Conservation (phyloP, 2,797 vertebrate species). For the Psittacula echo region DNA sequence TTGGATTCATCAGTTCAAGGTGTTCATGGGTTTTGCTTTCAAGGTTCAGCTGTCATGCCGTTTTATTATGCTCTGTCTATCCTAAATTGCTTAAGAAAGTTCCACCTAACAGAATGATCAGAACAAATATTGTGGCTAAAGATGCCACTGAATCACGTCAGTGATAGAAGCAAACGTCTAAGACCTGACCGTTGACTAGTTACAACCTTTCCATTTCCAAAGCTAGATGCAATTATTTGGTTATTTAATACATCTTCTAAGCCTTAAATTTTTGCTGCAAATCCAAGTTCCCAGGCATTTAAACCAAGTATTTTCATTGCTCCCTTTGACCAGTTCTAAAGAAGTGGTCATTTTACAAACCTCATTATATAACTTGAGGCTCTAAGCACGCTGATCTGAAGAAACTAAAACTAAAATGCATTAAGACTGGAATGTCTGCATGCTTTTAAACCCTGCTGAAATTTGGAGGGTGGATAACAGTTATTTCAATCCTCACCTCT, state of each 20-base stretch:
- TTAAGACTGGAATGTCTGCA: not conserved
- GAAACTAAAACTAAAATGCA: not conserved
- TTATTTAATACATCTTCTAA: not conserved
- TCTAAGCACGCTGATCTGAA: not conserved
- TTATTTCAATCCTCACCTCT: conserved; percentile 1
- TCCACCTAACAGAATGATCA: not conserved
- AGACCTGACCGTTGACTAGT: not conserved
- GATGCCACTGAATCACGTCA: not conserved
- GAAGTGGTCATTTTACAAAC: not conserved
- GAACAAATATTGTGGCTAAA: not conserved
- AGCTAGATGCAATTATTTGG: not conserved
- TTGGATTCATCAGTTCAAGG: not conserved
- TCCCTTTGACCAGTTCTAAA: not conserved
- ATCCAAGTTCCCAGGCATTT: not conserved
- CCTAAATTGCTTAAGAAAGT: not conserved
- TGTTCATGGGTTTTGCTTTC: not conserved
- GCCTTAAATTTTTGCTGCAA: not conserved
- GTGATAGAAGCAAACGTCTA: not conserved
- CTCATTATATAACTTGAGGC: not conserved
- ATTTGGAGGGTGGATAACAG: not conserved
- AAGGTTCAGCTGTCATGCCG: not conserved
- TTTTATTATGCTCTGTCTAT: too few relatives aligned
- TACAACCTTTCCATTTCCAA: not conserved
- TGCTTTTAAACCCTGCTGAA: not conserved
- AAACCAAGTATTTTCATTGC: not conserved